These are phyloP conservation scores for Canis aureus DNA, from an alignment of 2,113 vertebrate species.

Conservation along the genomic window DNA sequence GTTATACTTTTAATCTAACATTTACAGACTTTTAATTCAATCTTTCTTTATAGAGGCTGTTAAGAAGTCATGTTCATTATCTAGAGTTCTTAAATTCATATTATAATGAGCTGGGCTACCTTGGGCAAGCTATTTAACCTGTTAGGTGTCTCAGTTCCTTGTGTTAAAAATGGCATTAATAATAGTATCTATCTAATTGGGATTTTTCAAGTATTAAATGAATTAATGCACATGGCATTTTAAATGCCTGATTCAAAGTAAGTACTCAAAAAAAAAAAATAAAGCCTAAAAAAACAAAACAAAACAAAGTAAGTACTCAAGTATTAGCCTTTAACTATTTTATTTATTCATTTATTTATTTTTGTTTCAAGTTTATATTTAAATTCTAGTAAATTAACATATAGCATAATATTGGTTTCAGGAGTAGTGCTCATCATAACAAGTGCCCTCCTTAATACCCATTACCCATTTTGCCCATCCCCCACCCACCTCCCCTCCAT, in stretches of 20 bases:
- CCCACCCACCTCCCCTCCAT: neutral
- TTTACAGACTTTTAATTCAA: neutral
- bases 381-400: neutral
- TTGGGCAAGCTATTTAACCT: neutral
- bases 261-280: neutral
- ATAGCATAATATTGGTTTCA: neutral
- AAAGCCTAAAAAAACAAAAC: too few relatives aligned
- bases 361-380: neutral
- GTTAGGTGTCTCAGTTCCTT: neutral
- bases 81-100: neutral
- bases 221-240: neutral
- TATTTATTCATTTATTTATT: neutral
- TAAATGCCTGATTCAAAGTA: neutral
- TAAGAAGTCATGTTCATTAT: neutral
- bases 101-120: neutral
- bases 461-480: neutral
- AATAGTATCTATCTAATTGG: neutral
- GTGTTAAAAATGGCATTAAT: neutral
- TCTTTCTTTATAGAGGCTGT: neutral
- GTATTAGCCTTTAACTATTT: neutral
- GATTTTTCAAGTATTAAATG: neutral
- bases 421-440: neutral
- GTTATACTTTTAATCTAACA: neutral
- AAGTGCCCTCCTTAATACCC: neutral
- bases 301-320: neutral